Conservation (phyloP, 2,113 vertebrate genomes). For the Siniperca knerii region DNA sequence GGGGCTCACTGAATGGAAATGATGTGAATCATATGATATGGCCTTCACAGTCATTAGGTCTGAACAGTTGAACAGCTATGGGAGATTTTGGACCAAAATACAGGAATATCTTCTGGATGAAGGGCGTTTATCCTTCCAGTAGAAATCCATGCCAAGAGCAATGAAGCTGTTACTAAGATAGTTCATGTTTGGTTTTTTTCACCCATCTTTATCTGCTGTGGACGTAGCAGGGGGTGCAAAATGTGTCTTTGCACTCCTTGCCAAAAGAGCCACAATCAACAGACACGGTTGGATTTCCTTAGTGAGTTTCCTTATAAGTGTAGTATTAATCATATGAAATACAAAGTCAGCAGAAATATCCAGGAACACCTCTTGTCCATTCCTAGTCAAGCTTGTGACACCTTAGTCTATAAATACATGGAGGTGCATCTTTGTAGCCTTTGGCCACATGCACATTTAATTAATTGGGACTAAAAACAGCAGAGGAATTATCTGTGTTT, state of each 20-base stretch:
- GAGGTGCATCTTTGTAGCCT: background rate
- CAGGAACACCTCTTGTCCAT: background rate
- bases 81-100: conserved; percentile 42
- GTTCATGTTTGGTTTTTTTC: conserved; percentile 3
- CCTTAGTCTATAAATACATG: background rate
- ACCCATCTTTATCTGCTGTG: background rate
- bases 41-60: conserved; percentile 21
- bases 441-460: background rate
- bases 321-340: background rate
- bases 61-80: conserved; percentile 10
- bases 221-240: background rate
- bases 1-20: background rate
- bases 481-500: background rate
- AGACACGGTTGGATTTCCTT: background rate
- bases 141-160: conserved; percentile 4
- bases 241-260: background rate
- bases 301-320: background rate
- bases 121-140: conserved; percentile 13
- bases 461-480: background rate
- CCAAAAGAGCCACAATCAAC: background rate
- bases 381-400: background rate
- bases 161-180: background rate
- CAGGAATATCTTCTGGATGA: conserved; percentile 43
- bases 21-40: conserved; percentile 62
- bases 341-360: background rate